Evolutionary conservation across 1,140 invertebrate species (phyloP).

Genomic region (Drosophila arawakana): DNA sequence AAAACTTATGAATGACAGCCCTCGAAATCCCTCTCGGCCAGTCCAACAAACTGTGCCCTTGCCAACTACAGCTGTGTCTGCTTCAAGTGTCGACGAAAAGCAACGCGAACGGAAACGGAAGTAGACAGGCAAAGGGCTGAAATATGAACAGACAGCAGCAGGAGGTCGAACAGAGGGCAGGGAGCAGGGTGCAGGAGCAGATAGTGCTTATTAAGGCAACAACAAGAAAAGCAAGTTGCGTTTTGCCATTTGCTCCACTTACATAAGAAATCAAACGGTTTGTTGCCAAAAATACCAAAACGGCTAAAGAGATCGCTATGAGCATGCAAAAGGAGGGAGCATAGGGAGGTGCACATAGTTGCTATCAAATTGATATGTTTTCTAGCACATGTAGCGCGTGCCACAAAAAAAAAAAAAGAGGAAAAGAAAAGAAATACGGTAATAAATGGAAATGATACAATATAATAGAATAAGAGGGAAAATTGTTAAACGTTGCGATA

Average conservation of each 20-base stretch:
- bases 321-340: not conserved
- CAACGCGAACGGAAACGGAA: conserved; percentile 57
- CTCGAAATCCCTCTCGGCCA: not conserved
- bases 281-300: conserved; percentile 66
- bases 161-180: not conserved
- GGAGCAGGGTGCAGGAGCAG: not conserved
- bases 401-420: conserved; percentile 19
- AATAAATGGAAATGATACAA: conserved; percentile 68
- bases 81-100: conserved; percentile 37
- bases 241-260: conserved; percentile 63
- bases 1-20: conserved; percentile 65
- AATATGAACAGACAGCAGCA: conserved; percentile 17
- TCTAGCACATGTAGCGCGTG: conserved; percentile 53
- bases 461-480: conserved; percentile 32
- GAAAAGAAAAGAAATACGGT: conserved; percentile 33
- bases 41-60: conserved; percentile 23
- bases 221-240: conserved; percentile 30
- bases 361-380: conserved; percentile 71
- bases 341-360: conserved; percentile 27
- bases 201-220: conserved; percentile 56
- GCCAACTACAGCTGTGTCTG: conserved; percentile 48
- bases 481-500: conserved; percentile 68
- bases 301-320: not conserved
- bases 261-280: conserved; percentile 65
- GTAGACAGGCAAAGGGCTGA: conserved; percentile 53